Percentiles rank a stretch among this genome's conserved stretches.
Conservation (phyloP, 1,140 invertebrate genomes). For the Centruroides sculpturatus region DNA sequence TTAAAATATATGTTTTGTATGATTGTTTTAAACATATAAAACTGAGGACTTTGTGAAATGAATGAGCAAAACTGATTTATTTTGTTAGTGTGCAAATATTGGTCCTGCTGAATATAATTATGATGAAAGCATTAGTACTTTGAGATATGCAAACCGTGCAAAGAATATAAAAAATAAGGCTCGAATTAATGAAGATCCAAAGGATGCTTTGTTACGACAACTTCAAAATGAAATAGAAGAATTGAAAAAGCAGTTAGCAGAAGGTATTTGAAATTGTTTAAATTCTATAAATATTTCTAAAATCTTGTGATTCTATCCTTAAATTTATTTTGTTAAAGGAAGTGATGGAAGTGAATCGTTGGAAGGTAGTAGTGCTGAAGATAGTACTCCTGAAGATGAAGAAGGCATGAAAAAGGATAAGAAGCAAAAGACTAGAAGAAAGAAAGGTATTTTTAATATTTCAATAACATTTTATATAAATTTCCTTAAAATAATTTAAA, state of each 20-base stretch:
- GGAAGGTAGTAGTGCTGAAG: constrained; percentile 26
- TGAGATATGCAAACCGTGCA: constrained; percentile 90
- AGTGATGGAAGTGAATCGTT: constrained; percentile 22
- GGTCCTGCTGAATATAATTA: constrained; percentile 93
- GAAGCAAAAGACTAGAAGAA: not conserved
- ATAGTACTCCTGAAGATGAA: constrained; percentile 16
- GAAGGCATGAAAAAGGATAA: not conserved
- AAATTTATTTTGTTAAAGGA: not conserved
- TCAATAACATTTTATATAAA: not conserved
- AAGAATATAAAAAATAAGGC: constrained; percentile 97
- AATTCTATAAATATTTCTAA: not conserved
- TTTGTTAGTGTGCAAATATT: constrained; percentile 66
- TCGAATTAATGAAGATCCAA: constrained; percentile 93
- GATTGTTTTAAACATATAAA: no score
- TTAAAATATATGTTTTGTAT: no score
- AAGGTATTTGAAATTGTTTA: constrained; percentile 27
- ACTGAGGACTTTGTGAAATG: not conserved
- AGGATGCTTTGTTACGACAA: constrained; percentile 85
- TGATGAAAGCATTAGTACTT: constrained; percentile 92
- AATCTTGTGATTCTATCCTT: not conserved
- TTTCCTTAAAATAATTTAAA: not conserved
- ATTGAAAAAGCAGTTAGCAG: constrained; percentile 67
- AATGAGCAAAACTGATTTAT: not conserved
- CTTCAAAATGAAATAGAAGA: constrained; percentile 96
- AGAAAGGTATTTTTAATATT: not conserved